Percentiles rank a stretch among this genome's conserved stretches.
Conservation (phyloP, 1,140 invertebrate species). For the Meloidogyne chitwoodi region DNA sequence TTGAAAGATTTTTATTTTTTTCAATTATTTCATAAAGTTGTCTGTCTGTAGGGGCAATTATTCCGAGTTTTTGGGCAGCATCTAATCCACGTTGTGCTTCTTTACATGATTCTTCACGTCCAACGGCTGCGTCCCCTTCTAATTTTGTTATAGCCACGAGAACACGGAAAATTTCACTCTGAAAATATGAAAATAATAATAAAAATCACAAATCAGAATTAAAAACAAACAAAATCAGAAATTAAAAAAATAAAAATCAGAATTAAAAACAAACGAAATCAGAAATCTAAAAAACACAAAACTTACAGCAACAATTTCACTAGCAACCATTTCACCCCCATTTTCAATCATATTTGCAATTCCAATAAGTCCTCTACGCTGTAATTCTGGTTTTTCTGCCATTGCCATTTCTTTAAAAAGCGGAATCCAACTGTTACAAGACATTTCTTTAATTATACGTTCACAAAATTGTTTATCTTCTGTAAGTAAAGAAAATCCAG, state of each 20-base stretch:
- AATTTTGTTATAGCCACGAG: slow-evolving; percentile 57
- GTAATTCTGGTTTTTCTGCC: slow-evolving; percentile 43
- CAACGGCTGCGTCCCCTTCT: slow-evolving; percentile 28
- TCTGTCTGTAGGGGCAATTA: slow-evolving; percentile 57
- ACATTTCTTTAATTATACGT: slow-evolving; percentile 27
- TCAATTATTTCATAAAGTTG: slow-evolving; percentile 40
- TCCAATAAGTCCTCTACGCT: slow-evolving; percentile 53
- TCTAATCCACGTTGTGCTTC: slow-evolving; percentile 50
- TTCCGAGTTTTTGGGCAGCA: slow-evolving; percentile 44
- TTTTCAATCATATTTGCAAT: slow-evolving; percentile 54
- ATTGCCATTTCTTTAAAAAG: slow-evolving; percentile 42
- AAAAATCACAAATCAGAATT: slow-evolving; percentile 1
- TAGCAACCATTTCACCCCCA: slow-evolving; percentile 45
- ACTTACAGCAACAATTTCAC: slow-evolving; percentile 53
- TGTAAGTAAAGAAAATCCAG: slow-evolving; percentile 51
- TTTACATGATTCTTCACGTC: slow-evolving; percentile 41
- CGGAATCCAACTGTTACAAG: slow-evolving; percentile 31
- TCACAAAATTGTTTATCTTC: slow-evolving; percentile 22
- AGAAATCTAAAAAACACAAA: neutral
- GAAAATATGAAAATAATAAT: slow-evolving; percentile 9
- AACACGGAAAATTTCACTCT: slow-evolving; percentile 56
- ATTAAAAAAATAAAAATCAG: neutral
- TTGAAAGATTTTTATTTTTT: neutral
- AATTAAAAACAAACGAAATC: neutral
- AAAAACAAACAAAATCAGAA: too few species aligned